These are phyloP conservation scores for Brachyrhaphis roseni DNA, from an alignment of 2,797 vertebrate species.

Conservation along the genomic window DNA sequence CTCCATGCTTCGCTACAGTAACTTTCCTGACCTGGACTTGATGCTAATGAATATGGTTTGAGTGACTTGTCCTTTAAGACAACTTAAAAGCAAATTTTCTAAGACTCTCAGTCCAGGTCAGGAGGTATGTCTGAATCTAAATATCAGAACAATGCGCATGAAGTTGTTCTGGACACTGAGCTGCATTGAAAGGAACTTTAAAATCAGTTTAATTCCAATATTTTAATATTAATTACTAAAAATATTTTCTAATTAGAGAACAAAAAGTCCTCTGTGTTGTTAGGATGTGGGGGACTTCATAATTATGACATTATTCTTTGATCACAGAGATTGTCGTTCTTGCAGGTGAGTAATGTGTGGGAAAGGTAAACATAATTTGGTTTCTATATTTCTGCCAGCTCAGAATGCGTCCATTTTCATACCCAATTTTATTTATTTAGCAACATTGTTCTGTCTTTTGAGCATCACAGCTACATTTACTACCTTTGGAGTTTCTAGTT, in stretches of 20 bases:
- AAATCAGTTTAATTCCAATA: conserved; percentile 1
- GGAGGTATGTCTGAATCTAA: conserved; percentile 30
- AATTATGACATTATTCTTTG: conserved; percentile 83
- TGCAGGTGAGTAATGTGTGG: conserved; percentile 86
- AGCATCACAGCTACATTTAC: conserved; percentile 25
- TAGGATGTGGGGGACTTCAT: conserved; percentile 62
- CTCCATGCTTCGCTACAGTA: conserved; percentile 31
- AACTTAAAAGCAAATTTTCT: not conserved
- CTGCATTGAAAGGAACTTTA: not conserved
- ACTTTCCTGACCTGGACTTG: conserved; percentile 55
- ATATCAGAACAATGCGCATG: conserved; percentile 30
- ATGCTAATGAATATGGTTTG: not conserved
- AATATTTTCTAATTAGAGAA: not conserved
- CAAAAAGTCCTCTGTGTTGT: conserved; percentile 44
- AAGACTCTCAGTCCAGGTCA: conserved; percentile 59
- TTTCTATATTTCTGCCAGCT: conserved; percentile 61
- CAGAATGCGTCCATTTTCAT: conserved; percentile 68
- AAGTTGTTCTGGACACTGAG: conserved; percentile 35
- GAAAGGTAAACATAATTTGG: conserved; percentile 71
- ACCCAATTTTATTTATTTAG: conserved; percentile 39
- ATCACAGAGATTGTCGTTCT: conserved; percentile 86
- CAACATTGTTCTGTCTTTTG: conserved; percentile 23
- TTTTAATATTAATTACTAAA: conserved; percentile 10
- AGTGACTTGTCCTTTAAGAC: conserved; percentile 1
- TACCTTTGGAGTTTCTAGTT: conserved; percentile 40